Conservation (phyloP, 1,140 invertebrate species). For the Himalopsyche phryganea region DNA sequence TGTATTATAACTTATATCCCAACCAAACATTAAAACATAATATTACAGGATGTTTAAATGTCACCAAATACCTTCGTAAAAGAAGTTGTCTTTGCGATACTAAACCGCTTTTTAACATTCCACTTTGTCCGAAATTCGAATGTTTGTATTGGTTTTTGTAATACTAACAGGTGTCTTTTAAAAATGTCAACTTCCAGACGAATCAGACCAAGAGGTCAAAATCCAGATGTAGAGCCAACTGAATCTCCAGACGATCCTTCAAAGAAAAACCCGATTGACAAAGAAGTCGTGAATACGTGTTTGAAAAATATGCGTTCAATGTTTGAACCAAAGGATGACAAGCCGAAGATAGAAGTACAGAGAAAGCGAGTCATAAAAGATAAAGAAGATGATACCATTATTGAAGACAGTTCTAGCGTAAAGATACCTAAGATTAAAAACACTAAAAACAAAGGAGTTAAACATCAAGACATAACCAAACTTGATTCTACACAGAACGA, state of each 20-base stretch:
- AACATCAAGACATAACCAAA: neutral
- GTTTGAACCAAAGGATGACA: conserved; percentile 11
- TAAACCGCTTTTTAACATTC: too few relatives aligned
- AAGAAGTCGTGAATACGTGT: conserved; percentile 10
- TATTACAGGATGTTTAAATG: too few relatives aligned
- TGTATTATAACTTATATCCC: too few relatives aligned
- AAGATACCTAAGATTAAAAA: conserved; percentile 1
- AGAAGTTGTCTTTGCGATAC: too few relatives aligned
- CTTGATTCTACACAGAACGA: too few relatives aligned
- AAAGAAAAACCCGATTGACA: conserved; percentile 12
- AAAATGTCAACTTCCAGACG: conserved; percentile 6
- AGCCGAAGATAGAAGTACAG: conserved; percentile 10
- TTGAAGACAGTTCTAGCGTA: neutral
- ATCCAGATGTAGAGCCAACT: neutral
- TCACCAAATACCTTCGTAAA: too few relatives aligned
- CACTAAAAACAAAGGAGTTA: neutral
- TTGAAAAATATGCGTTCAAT: conserved; percentile 14
- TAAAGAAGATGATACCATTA: neutral
- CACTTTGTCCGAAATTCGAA: too few relatives aligned
- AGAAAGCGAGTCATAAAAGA: conserved; percentile 1
- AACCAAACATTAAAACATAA: too few relatives aligned
- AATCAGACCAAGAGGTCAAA: conserved; percentile 1
- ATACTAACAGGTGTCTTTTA: too few relatives aligned
- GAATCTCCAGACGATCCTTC: neutral
- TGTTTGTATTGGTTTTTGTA: too few relatives aligned